Base-by-base conservation (phyloP, 2,888 invertebrate species). In the Frankliniella fusca region DNA sequence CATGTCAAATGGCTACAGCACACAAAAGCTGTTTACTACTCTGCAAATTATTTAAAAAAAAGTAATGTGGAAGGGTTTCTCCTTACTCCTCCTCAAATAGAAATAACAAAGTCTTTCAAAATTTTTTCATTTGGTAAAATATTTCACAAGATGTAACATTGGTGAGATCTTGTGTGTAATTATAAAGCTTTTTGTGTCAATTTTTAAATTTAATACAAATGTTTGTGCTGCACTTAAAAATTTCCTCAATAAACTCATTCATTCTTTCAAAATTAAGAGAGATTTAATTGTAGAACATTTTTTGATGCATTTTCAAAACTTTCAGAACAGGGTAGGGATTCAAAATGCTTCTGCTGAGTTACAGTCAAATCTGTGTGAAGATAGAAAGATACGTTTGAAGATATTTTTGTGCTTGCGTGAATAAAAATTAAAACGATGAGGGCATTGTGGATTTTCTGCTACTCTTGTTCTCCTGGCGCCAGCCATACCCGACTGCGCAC, bases 401-500 rank as follows among this genome's bases (percentile, higher is more conserved):
- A 76, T 76, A 76, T 76, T 76, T 76, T 76, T 76, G 70, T 76
- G 70, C 70, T 76, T 76, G 27, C 70, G 27, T 76, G 10, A 76
- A 76, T 76, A 23, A 76, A 76, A 61, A 15, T 18, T 20, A 61
- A 20, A 54, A 12, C 3, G 12, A 15, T 9, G 8, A 9, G 54
- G 18, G 8, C 54, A 15, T 18, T 61, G 61, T 61, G 61, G 11
- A 61, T 20, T 15, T 61, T n/a, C 61, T 61, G 7, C 18, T n/a
- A 18, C 18, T 18, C 18, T 61, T n/a, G n/a, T 7, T 15, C 61
- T 12, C 54, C 61, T 18, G n/a, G 15, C 18, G 12, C 11, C 61
- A 15, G 0, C 18, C n/a, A 18, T 18, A 7, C 61, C n/a, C 1
- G 15, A 61, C 11, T 61, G 18, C 15, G 18, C 61, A n/a, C 61